phyloP scores from a whole-genome alignment of 2,888 invertebrate genomes.

The Scaeva pyrastri region DNA sequence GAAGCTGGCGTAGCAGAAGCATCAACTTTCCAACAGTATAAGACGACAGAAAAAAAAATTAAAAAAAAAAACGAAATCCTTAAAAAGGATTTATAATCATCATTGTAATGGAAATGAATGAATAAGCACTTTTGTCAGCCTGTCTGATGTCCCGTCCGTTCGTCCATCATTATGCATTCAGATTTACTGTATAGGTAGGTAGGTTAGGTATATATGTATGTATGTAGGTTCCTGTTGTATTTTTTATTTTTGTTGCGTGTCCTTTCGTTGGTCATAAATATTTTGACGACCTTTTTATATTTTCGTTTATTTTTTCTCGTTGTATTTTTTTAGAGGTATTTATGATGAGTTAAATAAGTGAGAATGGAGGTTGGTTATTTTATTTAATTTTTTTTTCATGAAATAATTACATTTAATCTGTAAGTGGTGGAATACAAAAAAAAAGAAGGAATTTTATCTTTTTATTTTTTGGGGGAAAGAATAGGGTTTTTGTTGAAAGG shows the following conservation, averaged over 20 bases:
- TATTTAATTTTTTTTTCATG: conserved; percentile 37
- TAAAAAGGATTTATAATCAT: conserved; percentile 74
- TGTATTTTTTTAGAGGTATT: conserved; percentile 41
- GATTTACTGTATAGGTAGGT: conserved; percentile 47
- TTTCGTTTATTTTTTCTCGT: conserved; percentile 10
- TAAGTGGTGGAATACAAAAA: conserved; percentile 48
- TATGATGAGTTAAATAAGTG: conserved; percentile 72
- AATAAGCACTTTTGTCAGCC: conserved; percentile 66
- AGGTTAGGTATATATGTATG: too few species aligned
- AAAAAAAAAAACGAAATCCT: conserved; percentile 27
- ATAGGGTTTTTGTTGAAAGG: conserved; percentile 6
- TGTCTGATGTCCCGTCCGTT: conserved; percentile 33
- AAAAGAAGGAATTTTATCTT: conserved; percentile 49
- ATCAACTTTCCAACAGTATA: conserved; percentile 36
- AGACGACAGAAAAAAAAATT: background rate
- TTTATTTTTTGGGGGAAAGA: background rate
- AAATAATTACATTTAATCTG: conserved; percentile 71
- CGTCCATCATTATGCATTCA: conserved; percentile 73
- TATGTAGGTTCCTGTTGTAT: conserved; percentile 15
- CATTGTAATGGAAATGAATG: conserved; percentile 75
- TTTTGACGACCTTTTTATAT: conserved; percentile 71
- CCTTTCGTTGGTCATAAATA: conserved; percentile 42
- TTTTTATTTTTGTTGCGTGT: conserved; percentile 32
- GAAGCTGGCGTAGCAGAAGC: conserved; percentile 17
- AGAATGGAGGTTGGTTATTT: conserved; percentile 38